Conservation (phyloP, 1,140 invertebrate species). For the Leptopilina boulardi region DNA sequence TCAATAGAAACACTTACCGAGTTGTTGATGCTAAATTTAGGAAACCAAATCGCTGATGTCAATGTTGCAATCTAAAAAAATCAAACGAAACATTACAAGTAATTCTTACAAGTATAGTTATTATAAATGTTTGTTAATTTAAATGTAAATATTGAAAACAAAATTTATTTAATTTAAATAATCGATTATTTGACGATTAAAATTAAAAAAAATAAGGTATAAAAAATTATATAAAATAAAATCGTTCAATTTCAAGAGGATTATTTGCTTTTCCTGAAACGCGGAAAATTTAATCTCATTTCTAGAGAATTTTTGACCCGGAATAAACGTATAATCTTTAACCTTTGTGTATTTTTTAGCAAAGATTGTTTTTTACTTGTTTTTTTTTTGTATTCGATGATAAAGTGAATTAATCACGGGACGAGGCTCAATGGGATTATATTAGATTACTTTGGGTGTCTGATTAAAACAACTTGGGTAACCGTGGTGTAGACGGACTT, state of each 20-base stretch:
- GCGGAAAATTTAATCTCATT: not conserved
- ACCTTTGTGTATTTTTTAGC: not conserved
- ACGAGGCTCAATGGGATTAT: not conserved
- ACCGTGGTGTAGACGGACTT: not conserved
- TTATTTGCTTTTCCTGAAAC: not conserved
- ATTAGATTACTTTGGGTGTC: conserved; percentile 1
- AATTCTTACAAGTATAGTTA: not conserved
- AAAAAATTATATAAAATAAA: not conserved
- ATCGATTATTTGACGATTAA: no score
- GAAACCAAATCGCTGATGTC: no score
- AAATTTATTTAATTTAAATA: no score
- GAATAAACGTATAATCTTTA: conserved; percentile 1
- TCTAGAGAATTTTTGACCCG: not conserved
- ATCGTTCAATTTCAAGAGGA: not conserved
- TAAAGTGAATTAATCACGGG: conserved; percentile 9
- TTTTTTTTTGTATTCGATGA: not conserved
- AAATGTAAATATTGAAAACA: no score
- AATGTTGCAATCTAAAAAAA: no score
- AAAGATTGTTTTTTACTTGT: not conserved
- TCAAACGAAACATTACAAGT: not conserved
- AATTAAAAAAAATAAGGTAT: not conserved
- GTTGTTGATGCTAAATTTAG: no score
- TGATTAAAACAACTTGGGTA: conserved; percentile 17
- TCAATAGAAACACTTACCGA: no score
- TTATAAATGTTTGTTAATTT: no score